These are phyloP conservation scores for Trematomus loennbergii DNA, from an alignment of 2,113 vertebrate genomes.

Conservation along the genomic window DNA sequence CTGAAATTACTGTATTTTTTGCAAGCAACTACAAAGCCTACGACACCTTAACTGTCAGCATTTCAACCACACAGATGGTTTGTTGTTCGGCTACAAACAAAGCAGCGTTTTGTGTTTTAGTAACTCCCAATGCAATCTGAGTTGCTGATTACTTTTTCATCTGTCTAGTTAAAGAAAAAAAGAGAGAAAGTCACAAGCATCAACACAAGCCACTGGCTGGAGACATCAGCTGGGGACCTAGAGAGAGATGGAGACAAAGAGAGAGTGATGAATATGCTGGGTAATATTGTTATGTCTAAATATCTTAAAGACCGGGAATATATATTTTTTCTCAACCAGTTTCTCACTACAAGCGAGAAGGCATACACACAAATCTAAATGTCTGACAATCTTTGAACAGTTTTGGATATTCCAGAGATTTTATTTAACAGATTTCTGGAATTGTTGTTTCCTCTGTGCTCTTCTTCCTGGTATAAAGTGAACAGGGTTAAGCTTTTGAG, in stretches of 20 bases:
- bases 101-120: neutral
- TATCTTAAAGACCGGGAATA: no score
- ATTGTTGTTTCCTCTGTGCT: no score
- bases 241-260: slow-evolving; percentile 11
- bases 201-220: slow-evolving; percentile 36
- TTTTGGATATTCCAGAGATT: no score
- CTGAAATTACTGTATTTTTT: neutral
- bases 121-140: neutral
- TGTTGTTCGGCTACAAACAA: neutral
- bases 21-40: neutral
- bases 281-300: no score
- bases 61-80: neutral
- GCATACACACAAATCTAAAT: no score
- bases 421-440: no score
- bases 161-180: slow-evolving; percentile 7
- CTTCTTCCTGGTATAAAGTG: no score
- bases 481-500: no score
- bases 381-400: no score
- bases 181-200: slow-evolving; percentile 26
- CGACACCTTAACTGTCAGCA: neutral
- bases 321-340: no score
- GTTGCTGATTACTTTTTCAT: neutral
- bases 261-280: neutral
- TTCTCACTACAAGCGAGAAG: no score
- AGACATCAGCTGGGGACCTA: slow-evolving; percentile 44